Base-by-base conservation (phyloP, 2,797 vertebrate species). In the Falco naumanni region DNA sequence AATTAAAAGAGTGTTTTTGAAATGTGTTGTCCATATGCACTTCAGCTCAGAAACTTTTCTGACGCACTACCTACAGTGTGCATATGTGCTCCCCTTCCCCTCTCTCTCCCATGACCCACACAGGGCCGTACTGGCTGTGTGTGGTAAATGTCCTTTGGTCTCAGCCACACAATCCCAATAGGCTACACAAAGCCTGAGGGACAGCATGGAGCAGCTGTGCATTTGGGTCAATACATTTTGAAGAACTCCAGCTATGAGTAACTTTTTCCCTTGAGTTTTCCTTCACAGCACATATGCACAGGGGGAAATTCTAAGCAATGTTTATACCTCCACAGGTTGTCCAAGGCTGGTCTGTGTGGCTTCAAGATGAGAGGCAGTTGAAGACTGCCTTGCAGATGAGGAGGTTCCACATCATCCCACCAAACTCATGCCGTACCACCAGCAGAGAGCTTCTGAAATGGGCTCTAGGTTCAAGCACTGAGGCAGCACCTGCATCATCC, bases 1-100 rank as follows among this genome's bases (percentile, higher is more conserved):
- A 95, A 96, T 88, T 81, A 81, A 83, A 53, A 75, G 31, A 75
- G 28, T 26, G 34, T 33, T 94, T 97, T 71, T 93, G 41, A 93
- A 97, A 96, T 86, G 45, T 60, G 57, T 64, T 86, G 37, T 78
- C 68, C 91, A 86, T 68, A 88, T 75, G 89, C 69, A 87, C 50
- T 78, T 84, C 41, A 71, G 53, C 83, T 94, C 41, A 87, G 56
- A 87, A 89, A 29, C 48, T 47, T 68, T 70, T 83, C 75, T 64
- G 54, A 57, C 9, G 22, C 53, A 68, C n/a, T 65, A 84, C 45
- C n/a, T 71, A 78, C 53, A 86, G 57, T 26, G 28, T 5, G 15
- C 43, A 33, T 25, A 63, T 25, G 10, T 31, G 13, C 28, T 31
- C 6, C 53, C 50, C 25, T 79, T 79, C 50, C n/a, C 29, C 43